phyloP scores from a whole-genome alignment of 2,113 vertebrate genomes.

The Zosterops pallidus region DNA sequence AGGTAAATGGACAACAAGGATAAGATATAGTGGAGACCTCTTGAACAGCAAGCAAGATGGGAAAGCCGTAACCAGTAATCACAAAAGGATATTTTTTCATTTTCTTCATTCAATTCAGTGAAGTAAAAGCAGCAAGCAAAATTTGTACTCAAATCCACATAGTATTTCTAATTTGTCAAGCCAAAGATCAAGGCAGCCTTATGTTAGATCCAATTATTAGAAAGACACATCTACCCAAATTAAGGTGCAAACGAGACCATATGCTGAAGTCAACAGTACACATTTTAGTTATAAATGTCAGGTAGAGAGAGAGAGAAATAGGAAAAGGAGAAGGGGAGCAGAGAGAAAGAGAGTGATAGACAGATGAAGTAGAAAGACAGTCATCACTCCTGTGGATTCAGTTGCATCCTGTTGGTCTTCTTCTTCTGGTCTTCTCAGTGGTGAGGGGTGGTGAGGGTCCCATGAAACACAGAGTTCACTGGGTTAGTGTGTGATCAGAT shows the following conservation, averaged over 20 bases:
- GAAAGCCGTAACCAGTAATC: neutral
- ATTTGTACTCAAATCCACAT: neutral
- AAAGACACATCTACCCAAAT: accelerated
- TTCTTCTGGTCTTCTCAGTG: neutral
- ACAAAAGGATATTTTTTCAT: neutral
- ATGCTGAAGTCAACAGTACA: neutral
- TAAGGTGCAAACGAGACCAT: neutral
- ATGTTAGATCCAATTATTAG: neutral
- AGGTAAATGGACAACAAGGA: neutral
- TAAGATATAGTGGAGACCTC: neutral
- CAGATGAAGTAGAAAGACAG: neutral
- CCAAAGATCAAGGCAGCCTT: neutral
- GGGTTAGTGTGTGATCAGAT: neutral
- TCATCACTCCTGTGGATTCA: neutral
- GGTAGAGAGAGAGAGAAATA: neutral
- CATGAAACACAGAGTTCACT: neutral
- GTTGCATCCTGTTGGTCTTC: neutral
- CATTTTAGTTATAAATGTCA: neutral
- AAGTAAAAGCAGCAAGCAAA: neutral
- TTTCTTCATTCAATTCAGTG: neutral
- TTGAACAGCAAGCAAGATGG: neutral
- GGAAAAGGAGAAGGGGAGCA: neutral
- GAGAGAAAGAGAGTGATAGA: neutral
- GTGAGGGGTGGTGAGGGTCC: neutral
- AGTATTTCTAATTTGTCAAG: neutral